Percentiles rank a stretch among this genome's conserved stretches.
Conservation (phyloP, 1,140 invertebrate species). For the Euborellia annulipes region DNA sequence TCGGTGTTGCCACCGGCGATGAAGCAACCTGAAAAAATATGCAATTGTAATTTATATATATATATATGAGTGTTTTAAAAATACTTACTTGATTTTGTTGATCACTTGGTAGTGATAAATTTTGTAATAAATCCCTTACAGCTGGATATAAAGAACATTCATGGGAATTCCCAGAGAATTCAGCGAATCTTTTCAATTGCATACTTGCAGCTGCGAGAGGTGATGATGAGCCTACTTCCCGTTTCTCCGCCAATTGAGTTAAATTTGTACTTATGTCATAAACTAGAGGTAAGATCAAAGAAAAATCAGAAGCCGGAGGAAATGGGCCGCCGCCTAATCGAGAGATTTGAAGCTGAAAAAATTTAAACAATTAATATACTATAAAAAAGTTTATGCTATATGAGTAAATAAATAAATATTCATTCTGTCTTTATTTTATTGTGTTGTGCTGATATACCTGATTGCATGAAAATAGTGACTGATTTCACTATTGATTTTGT, state of each 20-base stretch:
- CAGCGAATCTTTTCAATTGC: slow-evolving; percentile 53
- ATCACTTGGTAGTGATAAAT: slow-evolving; percentile 57
- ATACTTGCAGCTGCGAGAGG: slow-evolving; percentile 44
- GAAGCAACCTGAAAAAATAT: too few species aligned
- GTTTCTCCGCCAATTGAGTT: slow-evolving; percentile 69
- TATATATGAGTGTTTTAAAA: too few species aligned
- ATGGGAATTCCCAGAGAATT: slow-evolving; percentile 42
- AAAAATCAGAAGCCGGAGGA: slow-evolving; percentile 49
- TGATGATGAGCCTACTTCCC: slow-evolving; percentile 42
- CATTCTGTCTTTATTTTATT: too few species aligned
- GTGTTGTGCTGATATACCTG: too few species aligned
- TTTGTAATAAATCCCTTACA: slow-evolving; percentile 66
- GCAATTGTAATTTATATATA: too few species aligned
- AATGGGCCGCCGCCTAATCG: slow-evolving; percentile 45
- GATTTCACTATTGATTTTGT: too few species aligned
- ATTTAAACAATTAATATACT: neutral
- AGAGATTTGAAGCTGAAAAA: slow-evolving; percentile 64
- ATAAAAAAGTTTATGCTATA: neutral
- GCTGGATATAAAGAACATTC: slow-evolving; percentile 82
- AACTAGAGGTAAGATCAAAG: slow-evolving; percentile 70
- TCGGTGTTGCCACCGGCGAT: too few species aligned
- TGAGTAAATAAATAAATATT: slow-evolving; percentile 5
- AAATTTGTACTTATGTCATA: slow-evolving; percentile 75
- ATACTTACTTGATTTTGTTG: slow-evolving; percentile 26
- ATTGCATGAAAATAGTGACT: too few species aligned